Conservation (phyloP, 2,797 vertebrate species). For the Craterocephalus amniculus region DNA sequence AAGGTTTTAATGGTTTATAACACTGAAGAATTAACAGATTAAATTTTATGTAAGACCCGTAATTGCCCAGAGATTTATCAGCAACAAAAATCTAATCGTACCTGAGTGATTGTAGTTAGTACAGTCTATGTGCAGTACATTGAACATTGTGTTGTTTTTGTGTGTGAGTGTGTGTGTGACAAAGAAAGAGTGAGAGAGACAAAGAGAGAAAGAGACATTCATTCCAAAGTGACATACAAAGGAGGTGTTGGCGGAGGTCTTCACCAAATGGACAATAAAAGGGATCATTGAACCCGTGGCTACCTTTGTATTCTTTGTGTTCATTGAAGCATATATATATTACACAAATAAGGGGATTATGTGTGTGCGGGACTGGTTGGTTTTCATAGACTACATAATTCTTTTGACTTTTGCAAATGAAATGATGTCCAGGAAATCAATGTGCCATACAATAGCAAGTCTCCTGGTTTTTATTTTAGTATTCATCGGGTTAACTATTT, state of each 20-base stretch:
- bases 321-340: neutral
- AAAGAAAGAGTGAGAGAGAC: neutral
- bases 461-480: neutral
- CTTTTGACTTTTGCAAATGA: neutral
- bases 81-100: neutral
- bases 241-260: slow-evolving; percentile 12
- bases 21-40: slow-evolving; percentile 18
- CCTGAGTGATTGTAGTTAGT: neutral
- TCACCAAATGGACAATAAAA: slow-evolving; percentile 41
- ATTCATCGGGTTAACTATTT: neutral
- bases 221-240: slow-evolving; percentile 25
- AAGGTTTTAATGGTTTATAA: neutral
- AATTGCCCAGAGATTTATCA: slow-evolving; percentile 23
- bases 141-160: slow-evolving; percentile 5
- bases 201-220: neutral
- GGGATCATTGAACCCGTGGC: slow-evolving; percentile 9
- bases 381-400: neutral
- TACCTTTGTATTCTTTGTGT: neutral
- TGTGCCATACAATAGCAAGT: neutral
- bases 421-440: neutral
- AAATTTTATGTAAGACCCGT: slow-evolving; percentile 3
- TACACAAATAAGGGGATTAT: too few relatives aligned
- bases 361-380: neutral
- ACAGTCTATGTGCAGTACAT: neutral
- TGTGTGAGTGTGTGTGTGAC: neutral